Evolutionary conservation across 2,113 vertebrate species (phyloP).

Genomic region (Dipodomys stephensi): DNA sequence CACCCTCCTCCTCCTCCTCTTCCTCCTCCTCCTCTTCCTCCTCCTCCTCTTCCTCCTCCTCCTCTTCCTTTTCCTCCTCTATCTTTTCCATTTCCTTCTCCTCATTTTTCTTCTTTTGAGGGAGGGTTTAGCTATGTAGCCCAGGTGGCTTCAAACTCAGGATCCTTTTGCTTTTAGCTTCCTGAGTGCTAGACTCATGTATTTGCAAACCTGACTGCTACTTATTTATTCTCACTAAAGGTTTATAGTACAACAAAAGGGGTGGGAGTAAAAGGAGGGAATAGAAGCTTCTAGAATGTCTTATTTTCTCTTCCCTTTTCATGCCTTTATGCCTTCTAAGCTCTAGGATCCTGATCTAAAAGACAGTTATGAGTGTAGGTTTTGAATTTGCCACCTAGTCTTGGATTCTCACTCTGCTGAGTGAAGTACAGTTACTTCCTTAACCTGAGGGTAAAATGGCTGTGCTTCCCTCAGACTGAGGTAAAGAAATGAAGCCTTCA

Average conservation of each 20-base stretch:
- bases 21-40: too few species aligned
- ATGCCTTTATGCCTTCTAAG: not conserved
- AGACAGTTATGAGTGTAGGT: not conserved
- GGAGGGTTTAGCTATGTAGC: too few species aligned
- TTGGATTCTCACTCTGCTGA: not conserved
- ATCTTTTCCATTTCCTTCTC: too few species aligned
- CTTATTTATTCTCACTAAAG: constrained; percentile 21
- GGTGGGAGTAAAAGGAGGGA: not conserved
- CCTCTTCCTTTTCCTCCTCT: too few species aligned
- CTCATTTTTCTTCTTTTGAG: too few species aligned
- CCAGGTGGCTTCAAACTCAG: too few species aligned
- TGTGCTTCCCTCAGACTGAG: not conserved
- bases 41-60: too few species aligned
- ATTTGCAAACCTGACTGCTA: too few species aligned
- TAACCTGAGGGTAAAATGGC: not conserved
- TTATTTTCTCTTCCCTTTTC: not conserved
- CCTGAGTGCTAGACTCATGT: too few species aligned
- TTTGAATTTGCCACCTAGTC: not conserved
- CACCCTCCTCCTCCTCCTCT: too few species aligned
- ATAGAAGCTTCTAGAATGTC: not conserved
- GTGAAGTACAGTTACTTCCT: not conserved
- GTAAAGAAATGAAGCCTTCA: not conserved
- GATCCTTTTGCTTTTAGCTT: too few species aligned
- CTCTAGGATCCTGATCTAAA: not conserved
- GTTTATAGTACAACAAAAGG: not conserved